A percentile compares a stretch with the other conserved stretches of the same genome.
phyloP scores from a whole-genome alignment of 2,797 vertebrate species.

The Semotilus atromaculatus region DNA sequence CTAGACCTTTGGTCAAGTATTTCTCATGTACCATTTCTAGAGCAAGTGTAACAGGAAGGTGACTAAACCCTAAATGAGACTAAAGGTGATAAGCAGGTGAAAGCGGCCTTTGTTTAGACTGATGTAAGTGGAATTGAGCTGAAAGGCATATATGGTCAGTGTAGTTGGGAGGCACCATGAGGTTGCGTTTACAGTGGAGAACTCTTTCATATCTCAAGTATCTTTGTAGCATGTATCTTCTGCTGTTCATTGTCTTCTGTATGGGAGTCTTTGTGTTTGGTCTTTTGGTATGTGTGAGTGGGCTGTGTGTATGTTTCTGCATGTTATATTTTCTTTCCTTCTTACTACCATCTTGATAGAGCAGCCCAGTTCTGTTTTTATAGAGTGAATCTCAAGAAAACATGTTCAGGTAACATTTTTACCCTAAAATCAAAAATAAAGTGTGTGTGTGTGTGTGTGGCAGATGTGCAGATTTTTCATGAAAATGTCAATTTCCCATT shows the following conservation, averaged over 20 bases:
- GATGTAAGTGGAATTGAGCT: slow-evolving; percentile 13
- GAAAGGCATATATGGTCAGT: slow-evolving; percentile 3
- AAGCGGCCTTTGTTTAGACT: not conserved
- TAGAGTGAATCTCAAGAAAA: slow-evolving; percentile 4
- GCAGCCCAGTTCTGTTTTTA: not conserved
- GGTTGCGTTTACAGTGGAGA: slow-evolving; percentile 40
- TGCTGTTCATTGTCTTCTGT: slow-evolving; percentile 21
- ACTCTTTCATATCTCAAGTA: slow-evolving; percentile 23
- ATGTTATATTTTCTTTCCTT: slow-evolving; percentile 25
- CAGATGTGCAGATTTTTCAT: too few species aligned
- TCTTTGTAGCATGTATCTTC: slow-evolving; percentile 33
- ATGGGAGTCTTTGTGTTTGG: slow-evolving; percentile 27
- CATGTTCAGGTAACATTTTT: not conserved
- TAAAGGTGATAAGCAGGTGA: slow-evolving; percentile 35
- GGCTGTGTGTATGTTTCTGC: slow-evolving; percentile 33
- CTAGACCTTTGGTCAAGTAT: not conserved
- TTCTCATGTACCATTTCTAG: not conserved
- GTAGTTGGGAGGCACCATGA: not conserved
- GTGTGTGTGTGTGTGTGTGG: too few species aligned
- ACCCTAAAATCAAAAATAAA: not conserved
- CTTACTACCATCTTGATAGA: slow-evolving; percentile 3
- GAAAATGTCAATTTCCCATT: not conserved
- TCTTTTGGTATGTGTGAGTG: slow-evolving; percentile 38
- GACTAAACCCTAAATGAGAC: slow-evolving; percentile 40
- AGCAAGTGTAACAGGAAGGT: slow-evolving; percentile 19